Percentiles rank a stretch among this genome's conserved stretches.
These are phyloP conservation scores for Digitonthophagus gazella DNA, from an alignment of 2,888 invertebrate genomes.

Conservation along the genomic window DNA sequence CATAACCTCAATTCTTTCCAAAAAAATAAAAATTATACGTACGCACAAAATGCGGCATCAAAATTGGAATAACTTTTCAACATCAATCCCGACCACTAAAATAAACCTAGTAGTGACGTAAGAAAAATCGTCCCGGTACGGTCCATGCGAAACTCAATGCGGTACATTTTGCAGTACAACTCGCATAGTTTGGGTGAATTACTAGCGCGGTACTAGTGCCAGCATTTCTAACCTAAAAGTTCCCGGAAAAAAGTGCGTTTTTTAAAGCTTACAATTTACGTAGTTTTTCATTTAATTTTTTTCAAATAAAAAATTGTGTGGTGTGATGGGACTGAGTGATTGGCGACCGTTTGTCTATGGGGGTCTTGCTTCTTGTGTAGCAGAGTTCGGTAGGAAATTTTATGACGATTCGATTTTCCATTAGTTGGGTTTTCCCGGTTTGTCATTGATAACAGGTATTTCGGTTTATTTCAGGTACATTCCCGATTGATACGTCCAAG, in stretches of 20 bases:
- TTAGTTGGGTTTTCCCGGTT: no score
- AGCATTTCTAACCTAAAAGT: no score
- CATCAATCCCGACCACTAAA: not conserved
- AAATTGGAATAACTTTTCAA: not conserved
- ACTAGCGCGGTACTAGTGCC: not conserved
- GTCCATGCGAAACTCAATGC: not conserved
- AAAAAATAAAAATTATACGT: not conserved
- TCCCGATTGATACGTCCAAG: constrained; percentile 95
- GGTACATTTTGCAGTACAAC: not conserved
- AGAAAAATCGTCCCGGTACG: not conserved
- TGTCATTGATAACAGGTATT: no score
- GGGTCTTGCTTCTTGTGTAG: constrained; percentile 88
- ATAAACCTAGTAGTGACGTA: not conserved
- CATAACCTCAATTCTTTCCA: no score
- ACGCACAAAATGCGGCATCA: not conserved
- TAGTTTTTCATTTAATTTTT: constrained; percentile 8
- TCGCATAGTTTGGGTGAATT: not conserved
- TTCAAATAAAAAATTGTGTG: constrained; percentile 26
- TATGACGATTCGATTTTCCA: constrained; percentile 13
- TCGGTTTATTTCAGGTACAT: constrained; percentile 67
- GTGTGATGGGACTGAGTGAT: constrained; percentile 74
- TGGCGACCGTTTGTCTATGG: constrained; percentile 96
- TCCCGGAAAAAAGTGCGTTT: no score
- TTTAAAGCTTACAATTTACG: no score
- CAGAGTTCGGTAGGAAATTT: constrained; percentile 79